Conservation (phyloP, 1,140 invertebrate species). For the Drosophila obscura region DNA sequence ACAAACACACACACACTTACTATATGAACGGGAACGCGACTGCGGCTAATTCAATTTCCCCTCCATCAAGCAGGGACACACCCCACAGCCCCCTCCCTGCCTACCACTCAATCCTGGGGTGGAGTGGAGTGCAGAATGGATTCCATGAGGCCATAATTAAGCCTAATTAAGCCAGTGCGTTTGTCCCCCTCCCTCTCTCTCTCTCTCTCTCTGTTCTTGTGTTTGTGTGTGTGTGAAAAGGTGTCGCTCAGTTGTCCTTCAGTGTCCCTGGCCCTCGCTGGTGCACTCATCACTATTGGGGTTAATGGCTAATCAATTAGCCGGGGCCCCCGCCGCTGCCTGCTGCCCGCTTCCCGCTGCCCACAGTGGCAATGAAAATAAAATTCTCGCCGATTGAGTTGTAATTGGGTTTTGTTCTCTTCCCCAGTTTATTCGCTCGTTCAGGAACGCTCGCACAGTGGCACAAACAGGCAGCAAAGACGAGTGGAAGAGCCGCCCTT, state of each 20-base stretch:
- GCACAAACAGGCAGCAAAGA: not conserved
- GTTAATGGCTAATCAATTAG: constrained; percentile 82
- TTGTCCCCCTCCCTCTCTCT: not conserved
- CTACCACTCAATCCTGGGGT: not conserved
- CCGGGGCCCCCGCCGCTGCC: constrained; percentile 4
- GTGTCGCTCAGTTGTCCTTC: constrained; percentile 60
- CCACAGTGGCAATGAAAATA: constrained; percentile 26
- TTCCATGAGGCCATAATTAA: constrained; percentile 71
- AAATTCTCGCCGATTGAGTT: constrained; percentile 69
- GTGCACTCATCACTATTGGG: constrained; percentile 50
- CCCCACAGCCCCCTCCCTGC: not conserved
- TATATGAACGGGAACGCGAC: constrained; percentile 24
- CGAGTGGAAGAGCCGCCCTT: not conserved
- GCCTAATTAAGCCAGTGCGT: constrained; percentile 64
- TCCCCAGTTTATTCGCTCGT: too few relatives aligned
- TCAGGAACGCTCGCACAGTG: not conserved
- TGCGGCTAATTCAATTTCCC: constrained; percentile 72
- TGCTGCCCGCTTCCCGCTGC: too few relatives aligned
- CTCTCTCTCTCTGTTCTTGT: constrained; percentile 1
- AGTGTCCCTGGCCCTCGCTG: too few relatives aligned
- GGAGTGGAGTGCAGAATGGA: constrained; percentile 6
- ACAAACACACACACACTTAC: constrained; percentile 14
- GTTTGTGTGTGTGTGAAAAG: constrained; percentile 35
- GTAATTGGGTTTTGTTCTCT: constrained; percentile 50
- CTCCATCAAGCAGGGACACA: constrained; percentile 15